Percentiles rank a stretch among this genome's conserved stretches.
These are phyloP conservation scores for Cotesia vestalis DNA, from an alignment of 1,140 invertebrate species.

Conservation along the genomic window DNA sequence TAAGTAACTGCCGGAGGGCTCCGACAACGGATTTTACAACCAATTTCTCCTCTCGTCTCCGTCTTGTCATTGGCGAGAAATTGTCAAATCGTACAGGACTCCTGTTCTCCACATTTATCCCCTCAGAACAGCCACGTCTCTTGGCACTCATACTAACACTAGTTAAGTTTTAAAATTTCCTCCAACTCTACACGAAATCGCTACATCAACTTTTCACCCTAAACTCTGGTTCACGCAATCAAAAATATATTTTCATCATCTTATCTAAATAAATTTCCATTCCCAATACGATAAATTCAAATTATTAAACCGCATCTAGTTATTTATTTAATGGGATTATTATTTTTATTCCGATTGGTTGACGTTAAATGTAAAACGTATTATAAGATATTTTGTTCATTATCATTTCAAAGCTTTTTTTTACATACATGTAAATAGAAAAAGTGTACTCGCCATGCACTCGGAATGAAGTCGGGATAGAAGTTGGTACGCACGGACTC, in stretches of 20 bases:
- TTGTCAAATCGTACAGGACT: conserved; percentile 56
- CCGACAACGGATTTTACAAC: conserved; percentile 59
- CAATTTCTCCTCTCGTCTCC: conserved; percentile 60
- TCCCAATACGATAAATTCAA: too few species aligned
- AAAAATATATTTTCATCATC: too few species aligned
- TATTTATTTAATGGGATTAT: too few species aligned
- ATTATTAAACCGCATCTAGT: too few species aligned
- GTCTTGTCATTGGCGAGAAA: conserved; percentile 61
- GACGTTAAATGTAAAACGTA: background rate
- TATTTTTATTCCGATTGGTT: too few species aligned
- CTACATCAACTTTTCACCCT: too few species aligned
- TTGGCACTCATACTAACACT: background rate
- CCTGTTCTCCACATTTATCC: background rate
- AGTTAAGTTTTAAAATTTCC: background rate
- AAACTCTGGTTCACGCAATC: too few species aligned
- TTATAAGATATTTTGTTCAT: conserved; percentile 19
- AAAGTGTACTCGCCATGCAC: background rate
- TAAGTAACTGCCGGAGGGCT: conserved; percentile 62
- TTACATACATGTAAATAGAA: too few species aligned
- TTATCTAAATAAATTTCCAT: too few species aligned
- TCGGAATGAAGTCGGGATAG: too few species aligned
- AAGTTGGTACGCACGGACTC: background rate
- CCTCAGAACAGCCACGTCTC: background rate
- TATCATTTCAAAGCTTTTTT: conserved; percentile 11
- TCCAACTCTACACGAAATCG: background rate